Evolutionary conservation across 2,888 invertebrate genomes (phyloP).

Genomic region (Molanna angustata): DNA sequence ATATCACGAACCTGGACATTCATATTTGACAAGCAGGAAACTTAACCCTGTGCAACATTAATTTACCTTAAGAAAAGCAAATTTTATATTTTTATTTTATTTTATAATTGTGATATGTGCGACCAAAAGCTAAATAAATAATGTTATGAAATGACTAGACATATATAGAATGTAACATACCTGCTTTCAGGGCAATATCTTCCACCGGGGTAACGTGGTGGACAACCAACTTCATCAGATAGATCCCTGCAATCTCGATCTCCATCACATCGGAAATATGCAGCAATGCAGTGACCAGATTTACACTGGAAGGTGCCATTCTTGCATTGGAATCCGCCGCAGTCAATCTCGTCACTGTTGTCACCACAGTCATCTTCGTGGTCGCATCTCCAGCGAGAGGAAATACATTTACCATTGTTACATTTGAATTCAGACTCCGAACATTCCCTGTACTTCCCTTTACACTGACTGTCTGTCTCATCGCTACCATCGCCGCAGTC

Average conservation of each 20-base stretch:
- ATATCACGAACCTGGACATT: no score
- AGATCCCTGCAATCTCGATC: constrained; percentile 86
- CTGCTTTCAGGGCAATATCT: constrained; percentile 82
- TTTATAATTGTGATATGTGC: constrained; percentile 11
- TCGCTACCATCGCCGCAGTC: constrained; percentile 96
- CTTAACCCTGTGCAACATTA: no score
- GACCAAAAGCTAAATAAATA: background rate
- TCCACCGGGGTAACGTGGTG: constrained; percentile 83
- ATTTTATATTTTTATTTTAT: background rate
- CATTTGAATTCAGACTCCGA: constrained; percentile 92
- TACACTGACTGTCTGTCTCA: constrained; percentile 77
- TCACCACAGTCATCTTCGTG: constrained; percentile 97
- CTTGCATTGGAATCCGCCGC: constrained; percentile 81
- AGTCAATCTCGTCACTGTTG: constrained; percentile 84
- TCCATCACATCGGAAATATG: constrained; percentile 86
- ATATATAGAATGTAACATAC: constrained; percentile 34
- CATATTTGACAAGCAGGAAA: no score
- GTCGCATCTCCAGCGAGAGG: constrained; percentile 91
- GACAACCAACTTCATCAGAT: constrained; percentile 87
- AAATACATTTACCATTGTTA: constrained; percentile 85
- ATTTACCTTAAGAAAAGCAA: no score
- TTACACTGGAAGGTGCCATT: constrained; percentile 89
- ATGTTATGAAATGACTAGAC: background rate
- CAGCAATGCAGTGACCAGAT: constrained; percentile 90
- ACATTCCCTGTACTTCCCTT: constrained; percentile 81